Percentiles rank a stretch among this genome's conserved stretches.
These are phyloP conservation scores for Netelia virgata DNA, from an alignment of 2,888 invertebrate species.

Conservation along the genomic window DNA sequence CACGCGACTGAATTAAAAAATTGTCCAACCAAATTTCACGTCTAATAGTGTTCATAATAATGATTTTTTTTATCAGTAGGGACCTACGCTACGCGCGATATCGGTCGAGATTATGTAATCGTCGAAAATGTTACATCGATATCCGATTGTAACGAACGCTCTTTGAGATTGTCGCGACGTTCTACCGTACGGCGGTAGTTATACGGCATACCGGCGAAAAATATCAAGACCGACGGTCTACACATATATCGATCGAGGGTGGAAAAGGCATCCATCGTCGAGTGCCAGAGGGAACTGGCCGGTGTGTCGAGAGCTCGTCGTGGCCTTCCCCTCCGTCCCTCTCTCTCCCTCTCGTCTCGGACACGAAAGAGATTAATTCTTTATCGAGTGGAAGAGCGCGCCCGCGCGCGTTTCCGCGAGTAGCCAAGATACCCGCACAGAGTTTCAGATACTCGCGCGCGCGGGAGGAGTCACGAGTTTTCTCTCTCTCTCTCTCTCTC, in stretches of 20 bases:
- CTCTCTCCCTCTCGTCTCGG: constrained; percentile 41
- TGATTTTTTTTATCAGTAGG: too few species aligned
- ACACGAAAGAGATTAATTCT: constrained; percentile 69
- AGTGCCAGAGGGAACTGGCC: constrained; percentile 60
- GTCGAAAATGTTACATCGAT: background rate
- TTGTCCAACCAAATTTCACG: background rate
- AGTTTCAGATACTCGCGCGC: constrained; percentile 46
- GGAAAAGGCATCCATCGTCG: constrained; percentile 66
- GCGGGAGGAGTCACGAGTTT: constrained; percentile 42
- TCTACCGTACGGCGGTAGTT: background rate
- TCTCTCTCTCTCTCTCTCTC: background rate
- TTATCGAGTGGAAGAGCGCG: constrained; percentile 69
- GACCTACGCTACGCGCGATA: too few species aligned
- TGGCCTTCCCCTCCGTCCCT: constrained; percentile 17
- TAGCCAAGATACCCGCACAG: constrained; percentile 68
- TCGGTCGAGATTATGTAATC: background rate
- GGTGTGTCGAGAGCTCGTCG: constrained; percentile 46
- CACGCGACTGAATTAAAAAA: background rate
- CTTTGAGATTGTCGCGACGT: background rate
- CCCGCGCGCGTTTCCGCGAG: constrained; percentile 72
- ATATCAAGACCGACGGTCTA: background rate
- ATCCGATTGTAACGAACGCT: background rate
- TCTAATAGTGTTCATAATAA: too few species aligned
- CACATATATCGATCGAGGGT: constrained; percentile 59
- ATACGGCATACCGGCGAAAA: background rate